Evolutionary conservation across 2,888 invertebrate genomes (phyloP).

Genomic region (Trissolcus brochymenae): DNA sequence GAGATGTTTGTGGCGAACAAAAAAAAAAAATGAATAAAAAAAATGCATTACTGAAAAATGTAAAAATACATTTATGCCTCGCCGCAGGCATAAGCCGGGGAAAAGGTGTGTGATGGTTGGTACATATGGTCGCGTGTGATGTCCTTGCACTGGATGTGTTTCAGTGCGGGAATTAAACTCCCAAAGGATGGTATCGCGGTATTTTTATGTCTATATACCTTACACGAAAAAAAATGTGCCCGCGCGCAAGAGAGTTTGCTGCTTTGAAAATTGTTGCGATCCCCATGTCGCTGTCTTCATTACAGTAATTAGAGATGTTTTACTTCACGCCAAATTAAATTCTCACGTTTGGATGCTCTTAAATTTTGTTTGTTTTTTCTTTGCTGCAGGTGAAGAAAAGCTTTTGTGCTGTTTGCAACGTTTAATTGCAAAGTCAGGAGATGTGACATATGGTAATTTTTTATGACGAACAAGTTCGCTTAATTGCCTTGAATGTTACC

Average conservation of each 20-base stretch:
- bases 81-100: conserved; percentile 14
- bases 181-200: conserved; percentile 30
- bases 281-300: conserved; percentile 15
- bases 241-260: too few species aligned
- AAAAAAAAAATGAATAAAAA: conserved; percentile 1
- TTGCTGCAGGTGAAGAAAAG: neutral
- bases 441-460: conserved; percentile 1
- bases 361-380: conserved; percentile 14
- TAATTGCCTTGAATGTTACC: neutral
- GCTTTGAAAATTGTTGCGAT: conserved; percentile 20
- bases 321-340: conserved; percentile 24
- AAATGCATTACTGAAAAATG: conserved; percentile 15
- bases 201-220: conserved; percentile 12
- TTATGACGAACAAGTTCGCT: neutral
- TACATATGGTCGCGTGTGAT: conserved; percentile 26
- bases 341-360: conserved; percentile 17
- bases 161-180: conserved; percentile 42
- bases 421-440: conserved; percentile 2
- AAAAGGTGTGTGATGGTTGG: conserved; percentile 8
- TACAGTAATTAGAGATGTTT: conserved; percentile 34
- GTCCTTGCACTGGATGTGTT: conserved; percentile 16
- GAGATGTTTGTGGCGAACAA: neutral
- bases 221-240: too few species aligned
- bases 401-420: conserved; percentile 12
- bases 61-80: too few species aligned